Conservation (phyloP, 2,888 invertebrate species). For the Eucera pruinosa region DNA sequence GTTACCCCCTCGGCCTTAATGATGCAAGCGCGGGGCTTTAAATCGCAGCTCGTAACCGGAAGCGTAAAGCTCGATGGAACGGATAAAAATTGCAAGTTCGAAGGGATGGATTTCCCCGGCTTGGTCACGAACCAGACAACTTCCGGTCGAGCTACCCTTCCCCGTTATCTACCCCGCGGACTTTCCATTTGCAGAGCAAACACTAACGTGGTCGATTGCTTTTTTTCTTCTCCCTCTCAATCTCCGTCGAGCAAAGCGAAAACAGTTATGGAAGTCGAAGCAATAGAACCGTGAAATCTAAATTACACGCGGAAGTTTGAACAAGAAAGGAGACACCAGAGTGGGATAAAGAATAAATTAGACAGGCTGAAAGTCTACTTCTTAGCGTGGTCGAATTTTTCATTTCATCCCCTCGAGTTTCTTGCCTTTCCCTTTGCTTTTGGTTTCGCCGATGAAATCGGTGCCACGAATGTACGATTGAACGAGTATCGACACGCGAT, state of each 20-base stretch:
- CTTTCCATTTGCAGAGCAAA: slow-evolving; percentile 26
- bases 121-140: slow-evolving; percentile 7
- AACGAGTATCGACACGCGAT: no score
- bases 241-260: no score
- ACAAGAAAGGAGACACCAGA: background rate
- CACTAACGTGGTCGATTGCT: slow-evolving; percentile 28
- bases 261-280: slow-evolving; percentile 30
- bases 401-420: no score
- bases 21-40: background rate
- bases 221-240: background rate
- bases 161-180: background rate
- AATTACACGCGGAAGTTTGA: slow-evolving; percentile 44
- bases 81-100: slow-evolving; percentile 19
- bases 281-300: slow-evolving; percentile 50
- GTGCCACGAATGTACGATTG: no score
- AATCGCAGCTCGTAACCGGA: slow-evolving; percentile 4
- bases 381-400: no score
- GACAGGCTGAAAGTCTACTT: slow-evolving; percentile 32
- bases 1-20: no score
- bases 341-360: slow-evolving; percentile 23
- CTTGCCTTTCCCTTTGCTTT: no score
- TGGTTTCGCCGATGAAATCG: no score
- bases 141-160: no score
- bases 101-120: background rate
- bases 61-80: slow-evolving; percentile 6